Base-by-base conservation (phyloP, 2,797 vertebrate genomes). In the Arrhamphus sclerolepis region DNA sequence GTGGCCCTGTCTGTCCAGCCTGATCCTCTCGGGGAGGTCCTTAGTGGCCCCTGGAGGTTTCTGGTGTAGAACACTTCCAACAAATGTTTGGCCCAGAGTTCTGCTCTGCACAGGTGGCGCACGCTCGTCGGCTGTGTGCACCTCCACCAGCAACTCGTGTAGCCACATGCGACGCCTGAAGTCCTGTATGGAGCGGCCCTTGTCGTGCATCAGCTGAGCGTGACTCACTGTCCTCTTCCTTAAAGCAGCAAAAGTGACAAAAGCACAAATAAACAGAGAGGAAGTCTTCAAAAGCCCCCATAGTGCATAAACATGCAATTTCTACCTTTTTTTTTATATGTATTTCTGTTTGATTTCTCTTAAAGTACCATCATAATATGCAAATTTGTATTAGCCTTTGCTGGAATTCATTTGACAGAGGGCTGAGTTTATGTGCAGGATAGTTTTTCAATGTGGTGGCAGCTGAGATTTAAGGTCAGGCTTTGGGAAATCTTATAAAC, bases 191-290 rank as follows among this genome's bases (percentile, higher is more conserved):
- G 94, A 94, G 60, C 95, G 94, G 9, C 95, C 93, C 68, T 97
- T 96, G 92, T 99, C 97, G 17, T 99, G 96, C 86, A 99, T 89
- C 26, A 98, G 89, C 92, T 99, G 97, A 67, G 83, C 89, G 4
- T 93, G 91, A 73, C 92, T 91, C 70, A 94, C 98, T 75, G 90
- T 97, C 89, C 92, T 87, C 77, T 77, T 88, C 84, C 92, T 94
- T 46, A 40, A 59, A 63, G 42, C 38, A 72, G 6, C 90, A 55
- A 92, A 26, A 18, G 89, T 85, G 13, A 78, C 29, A 56, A 3
- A 50, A 10, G 70, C 16, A 73, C 41, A 69, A 19, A 56, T 55
- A 4, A 66, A 9, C 17, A 61, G 21, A 48, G 28, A 22, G 38
- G 42, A 54, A 39, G 21, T 20, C 11, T 4, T 46, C 2, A 47